Conservation (phyloP, 2,113 vertebrate species). For the Polypterus bichir region DNA sequence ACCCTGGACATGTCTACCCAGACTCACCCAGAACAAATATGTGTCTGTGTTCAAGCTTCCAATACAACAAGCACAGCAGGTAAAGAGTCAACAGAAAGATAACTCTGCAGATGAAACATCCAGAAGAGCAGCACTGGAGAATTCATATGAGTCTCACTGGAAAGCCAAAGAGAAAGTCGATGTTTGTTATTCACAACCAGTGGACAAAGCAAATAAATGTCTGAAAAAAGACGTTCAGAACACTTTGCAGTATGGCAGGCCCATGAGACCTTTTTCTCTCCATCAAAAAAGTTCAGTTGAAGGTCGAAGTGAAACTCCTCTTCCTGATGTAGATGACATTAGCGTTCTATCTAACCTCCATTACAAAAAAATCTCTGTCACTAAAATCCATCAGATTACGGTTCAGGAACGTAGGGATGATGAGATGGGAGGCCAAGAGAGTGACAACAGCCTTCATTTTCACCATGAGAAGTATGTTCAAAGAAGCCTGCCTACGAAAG, state of each 20-base stretch:
- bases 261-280: too few relatives aligned
- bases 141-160: neutral
- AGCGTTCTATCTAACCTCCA: constrained; percentile 1
- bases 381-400: neutral
- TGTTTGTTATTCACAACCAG: too few relatives aligned
- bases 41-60: constrained; percentile 9
- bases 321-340: neutral
- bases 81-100: too few relatives aligned
- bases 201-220: too few relatives aligned
- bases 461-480: neutral
- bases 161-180: neutral
- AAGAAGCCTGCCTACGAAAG: constrained; percentile 4
- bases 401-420: neutral
- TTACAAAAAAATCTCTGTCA: neutral
- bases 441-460: neutral
- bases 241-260: too few relatives aligned
- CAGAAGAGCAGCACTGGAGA: neutral
- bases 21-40: constrained; percentile 1
- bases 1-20: neutral
- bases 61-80: too few relatives aligned
- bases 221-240: too few relatives aligned
- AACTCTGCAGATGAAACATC: neutral
- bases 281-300: too few relatives aligned
- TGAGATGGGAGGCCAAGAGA: neutral
- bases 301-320: neutral